A percentile compares a stretch with the other conserved stretches of the same genome.
phyloP scores from a whole-genome alignment of 2,888 invertebrate species.

The Drosophila incognita region DNA sequence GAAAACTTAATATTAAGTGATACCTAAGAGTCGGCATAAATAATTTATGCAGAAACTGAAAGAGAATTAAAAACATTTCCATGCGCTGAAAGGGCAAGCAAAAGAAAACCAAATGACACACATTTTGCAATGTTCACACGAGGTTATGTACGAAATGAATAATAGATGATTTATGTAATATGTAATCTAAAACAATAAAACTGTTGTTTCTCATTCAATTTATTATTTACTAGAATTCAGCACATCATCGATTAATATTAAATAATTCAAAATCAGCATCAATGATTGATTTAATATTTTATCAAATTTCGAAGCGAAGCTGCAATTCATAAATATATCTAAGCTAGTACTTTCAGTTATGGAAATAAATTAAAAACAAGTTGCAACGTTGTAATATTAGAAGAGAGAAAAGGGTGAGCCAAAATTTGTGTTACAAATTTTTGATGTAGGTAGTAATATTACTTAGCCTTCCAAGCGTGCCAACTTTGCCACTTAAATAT shows the following conservation, averaged over 20 bases:
- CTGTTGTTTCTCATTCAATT: not conserved
- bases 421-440: not conserved
- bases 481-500: not conserved
- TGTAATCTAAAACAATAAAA: not conserved
- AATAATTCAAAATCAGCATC: not conserved
- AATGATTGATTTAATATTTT: not conserved
- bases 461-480: not conserved
- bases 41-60: not conserved
- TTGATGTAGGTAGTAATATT: not conserved
- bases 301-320: not conserved
- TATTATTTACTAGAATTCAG: not conserved
- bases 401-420: no score
- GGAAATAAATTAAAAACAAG: slow-evolving; percentile 5
- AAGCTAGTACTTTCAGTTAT: not conserved
- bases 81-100: not conserved
- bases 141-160: not conserved
- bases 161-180: not conserved
- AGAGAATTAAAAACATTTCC: not conserved
- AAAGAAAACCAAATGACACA: not conserved
- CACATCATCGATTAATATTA: not conserved
- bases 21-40: not conserved
- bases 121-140: not conserved
- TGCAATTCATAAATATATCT: not conserved
- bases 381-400: not conserved
- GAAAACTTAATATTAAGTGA: not conserved